Base-by-base conservation (phyloP, 2,797 vertebrate genomes). In the Mormyrus hasselquistii region DNA sequence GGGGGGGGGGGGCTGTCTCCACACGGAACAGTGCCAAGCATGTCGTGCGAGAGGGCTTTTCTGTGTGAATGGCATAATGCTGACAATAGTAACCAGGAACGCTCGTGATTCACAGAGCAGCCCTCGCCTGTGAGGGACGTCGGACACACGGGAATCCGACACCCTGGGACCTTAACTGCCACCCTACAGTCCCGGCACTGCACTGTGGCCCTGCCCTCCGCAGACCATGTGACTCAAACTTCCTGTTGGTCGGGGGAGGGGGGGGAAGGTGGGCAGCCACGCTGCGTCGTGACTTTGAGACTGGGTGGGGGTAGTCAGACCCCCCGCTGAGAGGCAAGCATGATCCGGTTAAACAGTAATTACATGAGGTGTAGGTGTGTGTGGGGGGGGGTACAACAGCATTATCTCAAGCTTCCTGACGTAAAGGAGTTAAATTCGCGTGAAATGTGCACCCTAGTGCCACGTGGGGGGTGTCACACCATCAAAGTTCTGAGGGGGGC, bases 1-100 rank as follows among this genome's bases (percentile, higher is more conserved):
- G 65, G 41, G 88, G 79, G 89, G 88, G 88, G 76, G 65, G 87
- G 57, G 38, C 44, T 6, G 59, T 59, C 87, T 59, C 87, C 62
- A 49, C 53, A 89, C 89, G 87, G 87, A 87, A 88, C 89, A 87
- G 79, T 59, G 87, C 87, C 50, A 19, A 49, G 19, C 44, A 2
- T 49, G 41, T 50, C 16, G 79, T 19, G 82, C n/a, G 10, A 29
- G 19, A 29, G 19, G n/a, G 62, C 34, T 3, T 69, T 12, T 9
- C 3, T 29, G 62, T 88, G 47, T 52, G 34, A 6, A 55, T 53
- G 65, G 29, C 9, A 34, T 14, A 49, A 83, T n/a, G 38, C n/a
- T 83, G 44, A 83, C 38, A 7, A 9, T 1, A n/a, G 79, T 83
- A 47, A 44, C 38, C 62, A 29, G 25, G 62, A 69, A 69, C 62